Conservation (phyloP, 2,797 vertebrate species). For the Myoxocephalus aenaeus region DNA sequence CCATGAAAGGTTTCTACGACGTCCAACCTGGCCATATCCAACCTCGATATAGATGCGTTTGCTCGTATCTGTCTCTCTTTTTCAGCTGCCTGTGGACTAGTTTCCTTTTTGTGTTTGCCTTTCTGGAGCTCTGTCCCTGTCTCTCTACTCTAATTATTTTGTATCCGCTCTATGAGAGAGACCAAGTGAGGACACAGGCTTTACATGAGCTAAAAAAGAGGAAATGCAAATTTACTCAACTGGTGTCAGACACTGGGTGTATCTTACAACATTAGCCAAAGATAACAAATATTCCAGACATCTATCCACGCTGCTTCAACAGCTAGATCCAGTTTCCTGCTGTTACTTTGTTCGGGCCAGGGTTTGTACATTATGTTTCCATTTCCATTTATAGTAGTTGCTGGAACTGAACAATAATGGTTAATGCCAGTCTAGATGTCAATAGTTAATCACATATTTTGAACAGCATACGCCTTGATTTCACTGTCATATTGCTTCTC, state of each 20-base stretch:
- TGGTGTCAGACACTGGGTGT: not conserved
- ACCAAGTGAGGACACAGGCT: not conserved
- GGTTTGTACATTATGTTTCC: not conserved
- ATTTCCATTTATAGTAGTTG: not conserved
- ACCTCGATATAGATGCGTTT: not conserved
- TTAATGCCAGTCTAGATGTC: not conserved
- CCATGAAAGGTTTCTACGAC: conserved; percentile 81
- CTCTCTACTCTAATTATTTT: not conserved
- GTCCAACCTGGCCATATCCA: conserved; percentile 81
- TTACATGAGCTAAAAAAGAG: not conserved
- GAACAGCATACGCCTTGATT: not conserved
- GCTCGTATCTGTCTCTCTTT: not conserved
- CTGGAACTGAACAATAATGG: not conserved
- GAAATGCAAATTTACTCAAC: not conserved
- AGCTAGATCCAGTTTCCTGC: not conserved
- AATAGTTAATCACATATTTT: not conserved
- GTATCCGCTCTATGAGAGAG: not conserved
- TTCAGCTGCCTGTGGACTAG: not conserved
- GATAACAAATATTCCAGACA: not conserved
- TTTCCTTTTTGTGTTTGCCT: not conserved
- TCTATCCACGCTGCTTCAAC: no score
- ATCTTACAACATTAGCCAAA: not conserved
- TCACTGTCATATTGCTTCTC: not conserved
- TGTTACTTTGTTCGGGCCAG: not conserved
- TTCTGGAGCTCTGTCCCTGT: not conserved